phyloP scores from a whole-genome alignment of 2,113 vertebrate genomes.

The Oncorhynchus clarkii region DNA sequence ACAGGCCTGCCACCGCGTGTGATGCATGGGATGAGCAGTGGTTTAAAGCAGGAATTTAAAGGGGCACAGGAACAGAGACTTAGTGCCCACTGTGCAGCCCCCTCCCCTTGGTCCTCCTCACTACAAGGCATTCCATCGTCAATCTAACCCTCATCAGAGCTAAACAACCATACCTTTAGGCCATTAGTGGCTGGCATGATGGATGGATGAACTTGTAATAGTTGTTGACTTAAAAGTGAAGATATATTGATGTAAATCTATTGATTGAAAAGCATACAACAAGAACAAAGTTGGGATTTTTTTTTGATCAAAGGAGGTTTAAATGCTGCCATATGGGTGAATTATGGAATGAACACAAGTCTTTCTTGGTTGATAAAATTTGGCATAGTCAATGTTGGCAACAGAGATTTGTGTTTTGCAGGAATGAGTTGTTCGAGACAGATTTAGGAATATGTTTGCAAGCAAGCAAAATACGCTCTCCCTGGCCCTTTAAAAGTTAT shows the following conservation, averaged over 20 bases:
- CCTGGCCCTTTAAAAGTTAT: no score
- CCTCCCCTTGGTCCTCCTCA: not conserved
- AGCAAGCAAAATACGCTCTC: not conserved
- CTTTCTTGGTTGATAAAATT: not conserved
- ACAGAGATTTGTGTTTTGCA: not conserved
- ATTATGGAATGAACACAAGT: not conserved
- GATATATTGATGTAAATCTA: conserved; percentile 1
- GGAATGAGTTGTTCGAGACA: not conserved
- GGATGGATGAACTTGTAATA: conserved; percentile 8
- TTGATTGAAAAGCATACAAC: not conserved
- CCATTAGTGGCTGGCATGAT: conserved; percentile 11
- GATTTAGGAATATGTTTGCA: not conserved
- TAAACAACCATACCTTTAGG: not conserved
- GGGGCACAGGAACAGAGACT: conserved; percentile 19
- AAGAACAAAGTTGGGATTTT: not conserved
- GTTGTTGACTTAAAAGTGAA: conserved; percentile 1
- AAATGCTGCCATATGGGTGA: not conserved
- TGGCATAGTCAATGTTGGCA: not conserved
- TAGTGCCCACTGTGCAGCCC: not conserved
- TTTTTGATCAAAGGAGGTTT: not conserved
- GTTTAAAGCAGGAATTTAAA: conserved; percentile 42
- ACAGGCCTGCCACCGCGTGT: conserved; percentile 36
- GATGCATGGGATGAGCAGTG: conserved; percentile 24
- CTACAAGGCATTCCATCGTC: conserved; percentile 31
- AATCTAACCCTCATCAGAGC: not conserved